Evolutionary conservation across 2,797 vertebrate genomes (phyloP), one percentile per base, ranked within the genome.

Genomic region (Buceros bicornis): DNA sequence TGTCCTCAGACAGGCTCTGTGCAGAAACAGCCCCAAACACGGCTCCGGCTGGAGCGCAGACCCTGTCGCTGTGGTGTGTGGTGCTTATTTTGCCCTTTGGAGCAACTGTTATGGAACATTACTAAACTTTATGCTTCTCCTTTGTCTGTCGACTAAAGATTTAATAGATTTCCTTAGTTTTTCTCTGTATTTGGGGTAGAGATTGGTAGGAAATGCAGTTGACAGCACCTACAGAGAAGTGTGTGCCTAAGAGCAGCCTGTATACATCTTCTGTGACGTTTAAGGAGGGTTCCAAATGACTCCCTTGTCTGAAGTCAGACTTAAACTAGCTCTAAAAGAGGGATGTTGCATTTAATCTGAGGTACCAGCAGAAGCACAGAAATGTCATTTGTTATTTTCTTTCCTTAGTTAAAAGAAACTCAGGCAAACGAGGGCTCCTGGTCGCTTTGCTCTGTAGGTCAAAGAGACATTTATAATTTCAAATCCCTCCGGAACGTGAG

Each of bases 401-500:
- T 37, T 70, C 29, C 51, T 77, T 90, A 83, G 79, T 86, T 74
- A 67, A 66, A 70, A 56, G 67, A 21, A 70, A 37, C 35, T 50
- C 7, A 1, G 40, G 65, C 51, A 70, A 87, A 31, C 33, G 60
- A 73, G 79, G 71, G 35, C 1, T 3, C 15, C 17, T 35, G 18
- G 21, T 31, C 48, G 37, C 54, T 94, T 71, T 67, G 56, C 18
- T 26, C 22, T 54, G 66, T 24, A 71, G 86, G 92, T 91, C 92
- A 74, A 24, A 77, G 90, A 79, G 50, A 40, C 69, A n/a, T 84
- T 92, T 62, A 87, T 94, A 92, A 87, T 54, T 90, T 65, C 65
- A 81, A 26, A 35, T 93, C 88, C 71, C 80, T 67, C 35, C n/a
- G 77, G 86, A 94, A 37, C 47, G 54, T 25, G 66, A 62, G 84